Evolutionary conservation across 92 coral and sea anemone species (phyloP).

Genomic region (Bergia puertoricense): DNA sequence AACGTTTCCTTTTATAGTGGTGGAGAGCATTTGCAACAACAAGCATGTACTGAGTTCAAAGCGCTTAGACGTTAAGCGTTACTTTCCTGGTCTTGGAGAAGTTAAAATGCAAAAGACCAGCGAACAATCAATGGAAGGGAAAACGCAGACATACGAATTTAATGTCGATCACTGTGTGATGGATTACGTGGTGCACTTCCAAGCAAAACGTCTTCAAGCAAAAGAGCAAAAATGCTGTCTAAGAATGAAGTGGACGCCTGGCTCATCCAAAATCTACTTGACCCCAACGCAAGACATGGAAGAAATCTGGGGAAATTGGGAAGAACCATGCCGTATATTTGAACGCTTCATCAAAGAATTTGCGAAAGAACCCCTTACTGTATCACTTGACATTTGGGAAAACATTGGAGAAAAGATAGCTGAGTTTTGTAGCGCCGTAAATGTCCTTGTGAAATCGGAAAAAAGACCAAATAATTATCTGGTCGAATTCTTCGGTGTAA

Average conservation of each 20-base stretch:
- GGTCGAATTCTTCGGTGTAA: constrained; percentile 44
- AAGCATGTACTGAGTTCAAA: constrained; percentile 11
- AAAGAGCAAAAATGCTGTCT: constrained; percentile 13
- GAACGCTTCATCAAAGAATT: constrained; percentile 25
- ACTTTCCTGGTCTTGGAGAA: constrained; percentile 5
- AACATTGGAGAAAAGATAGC: not conserved
- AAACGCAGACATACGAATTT: not conserved
- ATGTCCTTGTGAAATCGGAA: constrained; percentile 3
- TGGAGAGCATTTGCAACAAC: constrained; percentile 20
- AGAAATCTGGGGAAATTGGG: constrained; percentile 24
- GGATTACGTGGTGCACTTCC: constrained; percentile 1
- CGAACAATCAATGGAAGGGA: not conserved
- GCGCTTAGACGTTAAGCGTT: not conserved
- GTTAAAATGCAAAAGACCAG: not conserved
- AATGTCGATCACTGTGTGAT: constrained; percentile 1
- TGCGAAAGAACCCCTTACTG: constrained; percentile 2
- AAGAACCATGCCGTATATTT: constrained; percentile 10
- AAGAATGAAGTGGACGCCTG: constrained; percentile 27
- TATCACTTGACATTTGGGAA: constrained; percentile 15
- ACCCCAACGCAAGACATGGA: constrained; percentile 6
- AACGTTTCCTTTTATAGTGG: not conserved
- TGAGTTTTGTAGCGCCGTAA: constrained; percentile 19
- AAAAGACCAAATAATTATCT: constrained; percentile 3
- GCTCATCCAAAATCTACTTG: constrained; percentile 12
- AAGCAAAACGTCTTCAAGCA: not conserved